phyloP scores from a whole-genome alignment of 2,113 vertebrate genomes.

The Saccopteryx bilineata region DNA sequence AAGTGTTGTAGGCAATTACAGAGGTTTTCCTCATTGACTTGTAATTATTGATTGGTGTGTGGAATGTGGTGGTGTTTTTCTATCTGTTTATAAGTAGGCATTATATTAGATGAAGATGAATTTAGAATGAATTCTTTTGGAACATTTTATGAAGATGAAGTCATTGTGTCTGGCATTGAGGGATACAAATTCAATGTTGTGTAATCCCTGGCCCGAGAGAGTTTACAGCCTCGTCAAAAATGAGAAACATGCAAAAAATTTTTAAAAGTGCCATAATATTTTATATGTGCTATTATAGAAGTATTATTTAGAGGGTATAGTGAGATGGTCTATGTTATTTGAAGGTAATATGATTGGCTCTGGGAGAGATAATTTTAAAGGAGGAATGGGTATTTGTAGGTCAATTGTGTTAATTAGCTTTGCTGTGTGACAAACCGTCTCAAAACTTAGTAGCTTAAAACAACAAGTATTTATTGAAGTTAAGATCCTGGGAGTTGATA shows the following conservation, averaged over 20 bases:
- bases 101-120: background rate
- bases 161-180: background rate
- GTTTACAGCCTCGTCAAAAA: background rate
- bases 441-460: slow-evolving; percentile 23
- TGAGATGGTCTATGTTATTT: background rate
- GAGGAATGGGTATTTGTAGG: background rate
- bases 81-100: slow-evolving; percentile 8
- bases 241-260: background rate
- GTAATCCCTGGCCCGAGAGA: background rate
- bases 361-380: slow-evolving; percentile 8
- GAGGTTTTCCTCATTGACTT: slow-evolving; percentile 9
- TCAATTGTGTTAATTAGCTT: slow-evolving; percentile 13
- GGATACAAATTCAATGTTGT: background rate
- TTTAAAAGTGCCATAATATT: background rate
- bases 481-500: background rate
- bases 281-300: slow-evolving; percentile 15
- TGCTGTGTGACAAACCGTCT: background rate
- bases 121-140: slow-evolving; percentile 26
- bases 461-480: background rate
- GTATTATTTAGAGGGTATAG: background rate
- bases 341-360: background rate
- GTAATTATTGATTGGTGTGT: slow-evolving; percentile 5
- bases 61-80: slow-evolving; percentile 52
- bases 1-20: slow-evolving; percentile 7
- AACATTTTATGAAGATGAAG: slow-evolving; percentile 6